Base-by-base conservation (phyloP, 2,888 invertebrate genomes). In the Xylota sylvarum region DNA sequence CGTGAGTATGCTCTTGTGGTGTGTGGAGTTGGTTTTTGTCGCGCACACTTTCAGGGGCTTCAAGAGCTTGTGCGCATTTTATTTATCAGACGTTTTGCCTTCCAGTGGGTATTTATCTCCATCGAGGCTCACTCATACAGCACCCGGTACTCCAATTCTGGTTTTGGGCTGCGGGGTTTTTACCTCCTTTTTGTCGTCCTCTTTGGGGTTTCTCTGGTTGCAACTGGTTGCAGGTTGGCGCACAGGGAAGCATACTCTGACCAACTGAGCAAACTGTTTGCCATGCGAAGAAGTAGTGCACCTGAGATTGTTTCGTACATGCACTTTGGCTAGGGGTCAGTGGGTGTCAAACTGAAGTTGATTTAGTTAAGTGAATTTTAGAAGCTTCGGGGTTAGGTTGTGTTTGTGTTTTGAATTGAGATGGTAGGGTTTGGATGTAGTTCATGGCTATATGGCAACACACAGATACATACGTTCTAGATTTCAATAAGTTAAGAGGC, bases 1-100 rank as follows among this genome's bases (percentile, higher is more conserved):
- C 69, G 76, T 64, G 74, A 70, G 76, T 76, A 46, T 23, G 67
- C 65, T 65, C 77, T 81, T 46, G 73, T 70, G 73, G 76, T 64
- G 76, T 67, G 69, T 55, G 37, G 48, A 85, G 74, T 70, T 74
- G 79, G 48, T 74, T 74, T 84, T 74, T 79, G 84, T 85, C 84
- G 84, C 74, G 84, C 79, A 77, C 82, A 82, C 82, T 77, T 77
- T 80, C 23, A 35, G 73, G 40, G 43, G 50, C 37, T 48, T 62
- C 30, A 56, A 37, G 40, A 64, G 64, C 37, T 72, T 72, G 40
- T 69, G 37, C 40, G 23, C n/a, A 7, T 40, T 40, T 60, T 60
- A 19, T 50, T 48, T 48, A 48, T 43, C 30, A 10, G 46, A 12
- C 30, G 17, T 48, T 48, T 65, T 72, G 58, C 40, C 50, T 65